Conservation (phyloP, 2,797 vertebrate species). For the Anisognathus igniventris region DNA sequence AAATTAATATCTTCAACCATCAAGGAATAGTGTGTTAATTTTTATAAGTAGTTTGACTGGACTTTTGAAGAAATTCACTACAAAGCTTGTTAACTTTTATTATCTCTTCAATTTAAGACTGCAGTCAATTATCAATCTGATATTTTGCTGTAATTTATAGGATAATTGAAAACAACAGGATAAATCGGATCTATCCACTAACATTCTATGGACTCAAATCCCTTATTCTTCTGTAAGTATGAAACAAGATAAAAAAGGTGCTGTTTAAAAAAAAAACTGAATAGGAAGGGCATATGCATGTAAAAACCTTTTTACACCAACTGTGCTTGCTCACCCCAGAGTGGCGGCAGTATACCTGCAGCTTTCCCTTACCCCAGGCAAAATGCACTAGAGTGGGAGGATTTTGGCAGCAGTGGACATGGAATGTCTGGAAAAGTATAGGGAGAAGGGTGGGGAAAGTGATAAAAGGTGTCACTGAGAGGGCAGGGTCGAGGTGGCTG, state of each 20-base stretch:
- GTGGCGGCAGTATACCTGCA: too few species aligned
- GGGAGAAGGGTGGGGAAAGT: background rate
- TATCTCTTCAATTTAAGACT: background rate
- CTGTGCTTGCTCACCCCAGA: background rate
- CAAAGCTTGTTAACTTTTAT: background rate
- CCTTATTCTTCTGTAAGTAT: slow-evolving; percentile 93
- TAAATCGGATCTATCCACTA: slow-evolving; percentile 83
- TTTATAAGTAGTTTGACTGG: background rate
- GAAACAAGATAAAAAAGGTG: background rate
- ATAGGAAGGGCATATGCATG: background rate
- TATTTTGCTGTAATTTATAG: slow-evolving; percentile 72
- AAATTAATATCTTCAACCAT: background rate
- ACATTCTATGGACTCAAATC: slow-evolving; percentile 91
- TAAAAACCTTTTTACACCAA: fast-evolving
- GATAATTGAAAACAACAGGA: slow-evolving; percentile 92
- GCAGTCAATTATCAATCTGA: background rate
- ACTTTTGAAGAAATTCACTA: background rate
- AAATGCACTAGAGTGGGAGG: background rate
- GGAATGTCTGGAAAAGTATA: background rate
- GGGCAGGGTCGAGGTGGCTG: background rate
- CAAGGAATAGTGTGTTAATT: background rate
- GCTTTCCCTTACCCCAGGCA: background rate
- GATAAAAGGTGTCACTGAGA: background rate
- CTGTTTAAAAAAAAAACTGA: background rate
- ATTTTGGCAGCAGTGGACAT: background rate